Base-by-base conservation (phyloP, 2,113 vertebrate genomes). In the Callocephalon fimbriatum region DNA sequence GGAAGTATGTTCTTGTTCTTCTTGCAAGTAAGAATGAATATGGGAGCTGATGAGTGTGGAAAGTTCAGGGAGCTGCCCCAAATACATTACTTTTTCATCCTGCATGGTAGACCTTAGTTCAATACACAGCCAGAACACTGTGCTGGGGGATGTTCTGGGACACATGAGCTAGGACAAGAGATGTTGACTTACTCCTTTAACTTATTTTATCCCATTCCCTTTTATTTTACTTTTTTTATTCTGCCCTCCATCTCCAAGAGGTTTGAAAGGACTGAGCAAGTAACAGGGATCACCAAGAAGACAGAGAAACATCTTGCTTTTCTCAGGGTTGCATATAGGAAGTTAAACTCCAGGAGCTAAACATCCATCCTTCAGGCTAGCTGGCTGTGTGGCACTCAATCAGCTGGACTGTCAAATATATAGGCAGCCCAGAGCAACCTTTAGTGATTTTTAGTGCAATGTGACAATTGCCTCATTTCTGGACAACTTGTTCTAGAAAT, bases 51-150 rank as follows among this genome's bases (percentile, higher is more conserved):
- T 32, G 15, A 59, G 8, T 17, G 7, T 19, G 9, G 38, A 61
- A 86, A 61, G 5, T 29, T 47, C 44, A 40, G 20, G 4, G 9
- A 38, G 4, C 25, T 91, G 37, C 12, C 27, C 8, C 21, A 50
- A 72, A 89, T 62, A 45, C 29, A 31, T 70, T 53, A 7, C 2
- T 37, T 78, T 5, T 1, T 45, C 31, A 9, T 42, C 25, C 63
- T 79, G 5, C 6, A 12, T 29, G 10, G 5, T 8, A 51, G 23
- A 61, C 17, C 17, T 70, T 38, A 8, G 12, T 11, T 82, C 11
- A 35, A 9, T 11, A 58, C 6, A 45, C 15, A 71, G 54, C 1
- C 37, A 61, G 62, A 87, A 67, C 0, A 0, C 9, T 16, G 14
- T 37, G 5, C 32, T 48, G 16, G 6, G 20, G 6, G 45, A 48